phyloP scores from a whole-genome alignment of 2,113 vertebrate genomes.

The Dunckerocampus dactyliophorus region DNA sequence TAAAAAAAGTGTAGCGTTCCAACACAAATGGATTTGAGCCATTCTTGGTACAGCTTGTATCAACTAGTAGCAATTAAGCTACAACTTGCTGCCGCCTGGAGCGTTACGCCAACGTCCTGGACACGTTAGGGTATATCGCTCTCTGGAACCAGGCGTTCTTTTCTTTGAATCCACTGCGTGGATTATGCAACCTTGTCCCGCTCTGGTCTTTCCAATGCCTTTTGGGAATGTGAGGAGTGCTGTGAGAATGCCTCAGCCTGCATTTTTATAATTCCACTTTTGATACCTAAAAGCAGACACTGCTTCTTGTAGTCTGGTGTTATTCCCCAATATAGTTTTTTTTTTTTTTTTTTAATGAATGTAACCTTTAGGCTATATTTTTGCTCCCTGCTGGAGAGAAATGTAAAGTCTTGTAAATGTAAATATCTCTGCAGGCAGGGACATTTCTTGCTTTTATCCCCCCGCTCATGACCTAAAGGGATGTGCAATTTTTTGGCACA shows the following conservation, averaged over 20 bases:
- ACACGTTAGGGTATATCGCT: constrained; percentile 38
- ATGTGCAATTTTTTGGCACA: constrained; percentile 44
- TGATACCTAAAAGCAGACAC: constrained; percentile 31
- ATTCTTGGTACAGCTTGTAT: constrained; percentile 33
- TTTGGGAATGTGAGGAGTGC: constrained; percentile 44
- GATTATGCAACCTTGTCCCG: constrained; percentile 60
- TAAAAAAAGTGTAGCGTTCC: background rate
- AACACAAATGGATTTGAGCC: background rate
- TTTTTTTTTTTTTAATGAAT: no score
- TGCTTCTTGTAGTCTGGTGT: background rate
- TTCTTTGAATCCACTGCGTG: constrained; percentile 44
- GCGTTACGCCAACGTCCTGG: constrained; percentile 37
- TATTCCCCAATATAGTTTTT: background rate
- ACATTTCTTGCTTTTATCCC: constrained; percentile 47
- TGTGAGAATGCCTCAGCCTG: constrained; percentile 48
- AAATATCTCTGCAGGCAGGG: constrained; percentile 54
- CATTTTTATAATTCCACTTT: constrained; percentile 30
- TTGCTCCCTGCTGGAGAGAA: constrained; percentile 28
- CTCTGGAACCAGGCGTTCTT: constrained; percentile 40
- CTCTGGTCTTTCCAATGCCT: constrained; percentile 47
- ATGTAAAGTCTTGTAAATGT: constrained; percentile 42
- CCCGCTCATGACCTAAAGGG: constrained; percentile 41
- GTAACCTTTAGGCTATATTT: no score
- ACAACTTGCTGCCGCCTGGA: constrained; percentile 53
- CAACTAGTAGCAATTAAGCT: constrained; percentile 58